phyloP scores from a whole-genome alignment of 1,140 invertebrate genomes.

The Drosophila fuyamai region DNA sequence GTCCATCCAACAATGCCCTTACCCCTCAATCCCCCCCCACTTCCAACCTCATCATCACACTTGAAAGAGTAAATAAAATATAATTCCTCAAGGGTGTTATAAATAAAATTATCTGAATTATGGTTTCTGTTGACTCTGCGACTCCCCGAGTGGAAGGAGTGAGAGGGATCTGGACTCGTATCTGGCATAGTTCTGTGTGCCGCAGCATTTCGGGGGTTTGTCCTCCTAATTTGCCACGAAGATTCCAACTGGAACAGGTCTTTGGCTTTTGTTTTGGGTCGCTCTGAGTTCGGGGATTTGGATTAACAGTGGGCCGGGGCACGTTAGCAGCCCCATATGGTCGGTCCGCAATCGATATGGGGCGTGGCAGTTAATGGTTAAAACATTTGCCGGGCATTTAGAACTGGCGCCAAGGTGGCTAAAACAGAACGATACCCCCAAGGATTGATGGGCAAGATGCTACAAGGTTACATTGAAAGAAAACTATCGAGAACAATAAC shows the following conservation, averaged over 20 bases:
- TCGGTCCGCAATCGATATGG: slow-evolving; percentile 27
- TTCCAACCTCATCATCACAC: slow-evolving; percentile 77
- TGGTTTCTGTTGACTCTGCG: slow-evolving; percentile 79
- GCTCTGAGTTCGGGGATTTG: slow-evolving; percentile 9
- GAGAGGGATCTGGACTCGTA: neutral
- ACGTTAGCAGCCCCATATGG: neutral
- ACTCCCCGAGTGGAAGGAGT: slow-evolving; percentile 24
- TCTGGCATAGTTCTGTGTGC: slow-evolving; percentile 64
- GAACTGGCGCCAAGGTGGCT: slow-evolving; percentile 2
- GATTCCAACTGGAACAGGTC: slow-evolving; percentile 42
- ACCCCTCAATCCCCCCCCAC: slow-evolving; percentile 17
- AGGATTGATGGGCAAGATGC: slow-evolving; percentile 3
- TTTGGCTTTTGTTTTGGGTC: slow-evolving; percentile 14
- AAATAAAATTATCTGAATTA: slow-evolving; percentile 84
- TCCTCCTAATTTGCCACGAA: slow-evolving; percentile 68
- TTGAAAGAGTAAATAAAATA: slow-evolving; percentile 84
- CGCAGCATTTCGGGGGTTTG: slow-evolving; percentile 49
- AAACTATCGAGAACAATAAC: neutral
- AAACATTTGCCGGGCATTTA: slow-evolving; percentile 28
- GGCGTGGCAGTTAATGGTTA: slow-evolving; percentile 25
- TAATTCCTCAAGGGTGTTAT: slow-evolving; percentile 84
- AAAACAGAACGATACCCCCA: slow-evolving; percentile 12
- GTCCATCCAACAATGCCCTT: slow-evolving; percentile 26
- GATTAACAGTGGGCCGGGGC: neutral
- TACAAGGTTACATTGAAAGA: neutral